These are phyloP conservation scores for Ochropacha duplaris DNA, from an alignment of 2,888 invertebrate species.

Conservation along the genomic window DNA sequence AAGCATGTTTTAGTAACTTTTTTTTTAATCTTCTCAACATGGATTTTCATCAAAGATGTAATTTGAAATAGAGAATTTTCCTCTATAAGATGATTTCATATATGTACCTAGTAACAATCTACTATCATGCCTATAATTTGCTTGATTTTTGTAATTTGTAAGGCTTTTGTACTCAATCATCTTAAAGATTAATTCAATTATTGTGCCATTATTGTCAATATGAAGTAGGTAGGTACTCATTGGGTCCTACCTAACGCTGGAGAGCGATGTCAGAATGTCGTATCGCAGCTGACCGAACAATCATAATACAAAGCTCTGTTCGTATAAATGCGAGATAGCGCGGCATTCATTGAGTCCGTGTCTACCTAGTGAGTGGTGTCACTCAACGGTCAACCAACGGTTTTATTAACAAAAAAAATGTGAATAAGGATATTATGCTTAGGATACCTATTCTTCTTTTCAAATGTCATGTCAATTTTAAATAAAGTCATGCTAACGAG, in stretches of 20 bases:
- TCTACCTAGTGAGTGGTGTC: constrained; percentile 62
- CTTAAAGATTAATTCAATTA: neutral
- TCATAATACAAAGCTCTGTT: constrained; percentile 55
- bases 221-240: neutral
- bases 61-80: too few species aligned
- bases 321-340: constrained; percentile 55
- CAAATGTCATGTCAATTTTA: constrained; percentile 44
- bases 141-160: constrained; percentile 12
- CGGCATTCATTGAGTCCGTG: constrained; percentile 56
- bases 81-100: too few species aligned
- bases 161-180: constrained; percentile 14
- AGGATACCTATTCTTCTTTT: constrained; percentile 56
- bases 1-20: too few species aligned
- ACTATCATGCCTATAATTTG: too few species aligned
- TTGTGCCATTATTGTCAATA: neutral
- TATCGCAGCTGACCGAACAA: constrained; percentile 24
- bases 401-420: constrained; percentile 49
- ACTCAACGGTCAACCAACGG: constrained; percentile 76
- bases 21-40: too few species aligned
- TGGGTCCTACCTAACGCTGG: neutral
- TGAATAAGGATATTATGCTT: constrained; percentile 42
- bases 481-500: constrained; percentile 7
- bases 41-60: too few species aligned
- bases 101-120: too few species aligned
- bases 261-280: constrained; percentile 10